phyloP scores from a whole-genome alignment of 2,113 vertebrate species.

The Arvicanthis niloticus region DNA sequence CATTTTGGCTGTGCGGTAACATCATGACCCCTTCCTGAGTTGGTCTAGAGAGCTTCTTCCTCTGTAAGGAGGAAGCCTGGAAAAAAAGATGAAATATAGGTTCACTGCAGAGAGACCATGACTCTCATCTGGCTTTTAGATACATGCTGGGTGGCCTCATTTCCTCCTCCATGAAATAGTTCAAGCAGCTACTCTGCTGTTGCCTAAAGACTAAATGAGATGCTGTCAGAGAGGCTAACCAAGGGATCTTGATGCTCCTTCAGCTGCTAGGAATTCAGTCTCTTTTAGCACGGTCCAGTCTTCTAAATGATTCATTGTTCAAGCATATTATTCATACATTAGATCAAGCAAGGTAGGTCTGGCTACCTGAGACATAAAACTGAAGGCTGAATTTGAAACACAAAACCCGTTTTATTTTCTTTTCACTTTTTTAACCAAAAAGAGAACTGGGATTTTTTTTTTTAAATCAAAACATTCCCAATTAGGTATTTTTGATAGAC shows the following conservation, averaged over 20 bases:
- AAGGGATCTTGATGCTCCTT: not conserved
- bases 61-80: not conserved
- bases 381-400: not conserved
- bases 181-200: not conserved
- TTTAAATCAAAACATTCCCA: not conserved
- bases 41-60: not conserved
- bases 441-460: not conserved
- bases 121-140: not conserved
- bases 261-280: not conserved
- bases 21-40: not conserved
- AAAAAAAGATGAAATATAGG: not conserved
- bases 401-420: not conserved
- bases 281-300: not conserved
- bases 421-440: not conserved
- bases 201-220: not conserved
- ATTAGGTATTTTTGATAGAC: not conserved
- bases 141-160: not conserved
- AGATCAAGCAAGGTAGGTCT: not conserved
- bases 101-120: not conserved
- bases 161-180: not conserved
- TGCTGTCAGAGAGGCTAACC: not conserved
- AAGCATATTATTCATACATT: not conserved
- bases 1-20: not conserved
- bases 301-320: not conserved
- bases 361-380: not conserved